Evolutionary conservation across 1,140 invertebrate genomes (phyloP).

Genomic region (Chlorops oryzae): DNA sequence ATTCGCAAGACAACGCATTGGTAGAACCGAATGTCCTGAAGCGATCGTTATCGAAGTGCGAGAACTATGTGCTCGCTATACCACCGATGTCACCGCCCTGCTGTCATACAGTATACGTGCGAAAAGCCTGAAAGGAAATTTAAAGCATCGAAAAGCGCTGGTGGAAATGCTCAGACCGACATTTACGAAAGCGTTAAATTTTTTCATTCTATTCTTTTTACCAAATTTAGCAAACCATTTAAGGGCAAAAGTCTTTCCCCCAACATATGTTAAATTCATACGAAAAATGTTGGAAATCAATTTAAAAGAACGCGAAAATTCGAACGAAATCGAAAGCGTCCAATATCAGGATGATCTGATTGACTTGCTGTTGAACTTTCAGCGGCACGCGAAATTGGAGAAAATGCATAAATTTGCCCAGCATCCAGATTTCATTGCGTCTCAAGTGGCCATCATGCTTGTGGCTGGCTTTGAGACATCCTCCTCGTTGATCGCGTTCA

Average conservation of each 20-base stretch:
- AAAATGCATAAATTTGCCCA: constrained; percentile 33
- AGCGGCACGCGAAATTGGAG: constrained; percentile 28
- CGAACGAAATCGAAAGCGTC: constrained; percentile 21
- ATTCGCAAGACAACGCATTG: not conserved
- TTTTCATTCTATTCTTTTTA: constrained; percentile 46
- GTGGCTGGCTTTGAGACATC: constrained; percentile 63
- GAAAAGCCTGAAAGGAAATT: constrained; percentile 50
- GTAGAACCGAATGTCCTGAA: not conserved
- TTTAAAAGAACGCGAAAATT: constrained; percentile 20
- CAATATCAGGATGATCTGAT: constrained; percentile 50
- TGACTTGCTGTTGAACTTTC: constrained; percentile 49
- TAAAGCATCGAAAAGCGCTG: no score
- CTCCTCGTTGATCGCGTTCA: constrained; percentile 52
- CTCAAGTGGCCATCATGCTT: constrained; percentile 55
- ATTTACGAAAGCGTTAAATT: constrained; percentile 34
- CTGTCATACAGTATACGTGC: constrained; percentile 55
- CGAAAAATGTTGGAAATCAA: constrained; percentile 24
- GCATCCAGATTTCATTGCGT: constrained; percentile 57
- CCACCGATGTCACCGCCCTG: constrained; percentile 57
- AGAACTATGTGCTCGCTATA: constrained; percentile 39
- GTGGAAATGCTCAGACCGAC: no score
- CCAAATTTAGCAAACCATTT: constrained; percentile 30
- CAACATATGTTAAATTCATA: constrained; percentile 34
- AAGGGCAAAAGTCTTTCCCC: constrained; percentile 31
- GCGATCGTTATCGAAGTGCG: constrained; percentile 12